phyloP scores from a whole-genome alignment of 2,797 vertebrate genomes.

The Phrynocephalus guinanensis region DNA sequence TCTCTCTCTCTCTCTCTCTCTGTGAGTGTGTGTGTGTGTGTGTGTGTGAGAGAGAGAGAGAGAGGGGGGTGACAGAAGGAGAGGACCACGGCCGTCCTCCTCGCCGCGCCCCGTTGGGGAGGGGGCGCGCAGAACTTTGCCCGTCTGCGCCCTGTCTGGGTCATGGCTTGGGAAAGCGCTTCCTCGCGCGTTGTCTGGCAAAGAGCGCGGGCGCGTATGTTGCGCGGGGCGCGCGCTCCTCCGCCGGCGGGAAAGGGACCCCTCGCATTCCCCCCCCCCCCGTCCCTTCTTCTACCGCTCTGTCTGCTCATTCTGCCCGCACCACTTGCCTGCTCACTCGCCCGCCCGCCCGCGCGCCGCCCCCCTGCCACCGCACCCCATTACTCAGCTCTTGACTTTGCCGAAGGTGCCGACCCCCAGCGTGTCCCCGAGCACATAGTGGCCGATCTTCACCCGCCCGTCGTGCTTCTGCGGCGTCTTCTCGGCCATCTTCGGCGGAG shows the following conservation, averaged over 20 bases:
- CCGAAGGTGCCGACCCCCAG: slow-evolving; percentile 98
- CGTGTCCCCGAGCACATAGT: slow-evolving; percentile 96
- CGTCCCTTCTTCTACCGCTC: background rate
- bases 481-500: slow-evolving; percentile 90
- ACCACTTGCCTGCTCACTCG: too few relatives aligned
- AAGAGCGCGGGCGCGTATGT: too few relatives aligned
- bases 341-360: too few relatives aligned
- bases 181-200: too few relatives aligned
- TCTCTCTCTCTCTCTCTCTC: too few relatives aligned
- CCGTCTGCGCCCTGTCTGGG: background rate
- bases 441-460: slow-evolving; percentile 96
- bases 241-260: background rate
- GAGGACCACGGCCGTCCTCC: background rate
- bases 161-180: background rate
- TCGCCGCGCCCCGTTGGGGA: background rate
- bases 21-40: too few relatives aligned
- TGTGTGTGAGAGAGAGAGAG: too few relatives aligned
- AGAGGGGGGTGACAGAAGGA: too few relatives aligned
- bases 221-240: background rate
- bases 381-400: slow-evolving; percentile 99
- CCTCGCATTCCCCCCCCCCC: background rate
- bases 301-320: background rate
- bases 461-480: slow-evolving; percentile 90
- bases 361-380: background rate
- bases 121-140: too few relatives aligned